Evolutionary conservation across 2,888 invertebrate species (phyloP).

Genomic region (Hoplodrina ambigua): DNA sequence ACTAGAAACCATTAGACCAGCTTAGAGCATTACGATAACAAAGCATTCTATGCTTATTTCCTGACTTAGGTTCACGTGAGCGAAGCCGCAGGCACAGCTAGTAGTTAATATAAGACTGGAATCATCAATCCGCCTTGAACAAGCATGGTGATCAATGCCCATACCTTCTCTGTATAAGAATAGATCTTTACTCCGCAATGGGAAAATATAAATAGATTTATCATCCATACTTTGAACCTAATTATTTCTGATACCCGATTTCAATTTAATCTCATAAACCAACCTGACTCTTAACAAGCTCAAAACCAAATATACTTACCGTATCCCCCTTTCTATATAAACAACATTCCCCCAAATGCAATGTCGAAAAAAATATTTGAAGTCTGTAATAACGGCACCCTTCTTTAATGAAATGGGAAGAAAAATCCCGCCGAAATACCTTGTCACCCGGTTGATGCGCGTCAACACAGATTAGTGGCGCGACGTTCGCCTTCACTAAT

Average conservation of each 20-base stretch:
- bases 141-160: no score
- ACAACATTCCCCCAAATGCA: constrained; percentile 38
- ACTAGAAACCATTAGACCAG: no score
- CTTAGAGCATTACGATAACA: no score
- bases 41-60: no score
- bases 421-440: constrained; percentile 72
- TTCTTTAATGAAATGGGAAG: constrained; percentile 71
- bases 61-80: no score
- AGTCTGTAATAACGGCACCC: constrained; percentile 62
- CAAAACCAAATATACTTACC: constrained; percentile 34
- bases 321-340: constrained; percentile 17
- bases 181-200: no score
- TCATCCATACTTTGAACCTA: background rate
- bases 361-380: constrained; percentile 52
- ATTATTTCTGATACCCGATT: background rate
- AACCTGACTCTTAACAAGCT: constrained; percentile 25
- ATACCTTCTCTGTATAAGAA: no score
- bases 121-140: no score
- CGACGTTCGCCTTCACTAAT: constrained; percentile 45
- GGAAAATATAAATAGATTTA: no score
- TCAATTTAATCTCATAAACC: constrained; percentile 21
- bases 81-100: no score
- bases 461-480: constrained; percentile 75
- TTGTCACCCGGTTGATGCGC: constrained; percentile 72
- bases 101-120: no score